These are phyloP conservation scores for Corythoichthys intestinalis DNA, from an alignment of 2,113 vertebrate species.

Conservation along the genomic window DNA sequence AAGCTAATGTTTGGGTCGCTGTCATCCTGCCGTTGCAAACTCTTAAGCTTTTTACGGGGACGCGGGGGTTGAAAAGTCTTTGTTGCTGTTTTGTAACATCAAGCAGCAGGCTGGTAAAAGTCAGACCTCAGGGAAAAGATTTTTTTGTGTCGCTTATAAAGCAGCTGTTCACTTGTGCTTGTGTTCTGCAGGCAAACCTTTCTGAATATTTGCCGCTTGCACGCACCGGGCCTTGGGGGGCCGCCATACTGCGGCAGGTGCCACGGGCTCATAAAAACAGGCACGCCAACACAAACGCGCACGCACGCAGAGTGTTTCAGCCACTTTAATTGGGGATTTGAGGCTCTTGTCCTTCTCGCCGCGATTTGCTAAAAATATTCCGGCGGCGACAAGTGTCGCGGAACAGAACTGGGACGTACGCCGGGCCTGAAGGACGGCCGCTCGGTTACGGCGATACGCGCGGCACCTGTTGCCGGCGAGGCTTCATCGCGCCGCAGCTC, in stretches of 20 bases:
- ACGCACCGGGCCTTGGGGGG: slow-evolving; percentile 40
- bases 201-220: slow-evolving; percentile 49
- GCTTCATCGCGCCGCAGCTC: slow-evolving; percentile 1
- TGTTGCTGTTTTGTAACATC: slow-evolving; percentile 1
- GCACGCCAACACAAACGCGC: slow-evolving; percentile 1
- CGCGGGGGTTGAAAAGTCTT: not conserved
- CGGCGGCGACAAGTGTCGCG: slow-evolving; percentile 43
- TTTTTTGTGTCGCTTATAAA: slow-evolving; percentile 1
- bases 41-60: not conserved
- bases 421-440: slow-evolving; percentile 28
- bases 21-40: not conserved
- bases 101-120: not conserved
- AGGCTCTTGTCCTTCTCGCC: slow-evolving; percentile 54
- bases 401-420: slow-evolving; percentile 46
- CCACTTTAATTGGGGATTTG: slow-evolving; percentile 72
- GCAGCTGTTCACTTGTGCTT: slow-evolving; percentile 49
- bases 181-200: slow-evolving; percentile 48
- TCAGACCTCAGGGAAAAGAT: not conserved
- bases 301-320: slow-evolving; percentile 39
- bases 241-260: slow-evolving; percentile 51
- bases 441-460: not conserved
- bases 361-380: slow-evolving; percentile 61
- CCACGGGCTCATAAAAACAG: slow-evolving; percentile 44
- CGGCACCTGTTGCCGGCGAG: slow-evolving; percentile 24
- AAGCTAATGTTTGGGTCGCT: not conserved